Conservation (phyloP, 2,888 invertebrate species). For the Andricus curvator region DNA sequence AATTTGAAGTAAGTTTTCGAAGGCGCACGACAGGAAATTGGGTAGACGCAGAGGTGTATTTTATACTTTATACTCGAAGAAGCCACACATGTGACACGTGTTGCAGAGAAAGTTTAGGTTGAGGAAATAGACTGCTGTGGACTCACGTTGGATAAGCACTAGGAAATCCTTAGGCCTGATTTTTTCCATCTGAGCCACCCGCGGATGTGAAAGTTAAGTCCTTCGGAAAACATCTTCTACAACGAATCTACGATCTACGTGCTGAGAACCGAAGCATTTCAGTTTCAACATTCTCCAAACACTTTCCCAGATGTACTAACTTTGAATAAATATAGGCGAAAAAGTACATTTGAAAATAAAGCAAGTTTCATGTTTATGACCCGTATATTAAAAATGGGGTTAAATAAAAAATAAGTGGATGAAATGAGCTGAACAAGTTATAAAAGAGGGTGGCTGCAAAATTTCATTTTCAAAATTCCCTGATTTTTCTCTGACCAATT, state of each 20-base stretch:
- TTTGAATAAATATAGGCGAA: no score
- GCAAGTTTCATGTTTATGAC: background rate
- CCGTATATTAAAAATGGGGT: background rate
- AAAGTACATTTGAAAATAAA: no score
- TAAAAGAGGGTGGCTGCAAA: no score
- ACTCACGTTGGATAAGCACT: slow-evolving; percentile 36
- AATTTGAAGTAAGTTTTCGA: slow-evolving; percentile 37
- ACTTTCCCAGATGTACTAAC: background rate
- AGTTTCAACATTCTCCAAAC: slow-evolving; percentile 9
- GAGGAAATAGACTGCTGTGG: background rate
- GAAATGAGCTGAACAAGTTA: no score
- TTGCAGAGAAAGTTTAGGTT: slow-evolving; percentile 31
- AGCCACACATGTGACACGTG: slow-evolving; percentile 39
- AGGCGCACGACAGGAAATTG: slow-evolving; percentile 33
- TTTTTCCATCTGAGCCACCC: slow-evolving; percentile 20
- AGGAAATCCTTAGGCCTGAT: slow-evolving; percentile 29
- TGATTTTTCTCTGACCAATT: no score
- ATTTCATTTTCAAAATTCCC: no score
- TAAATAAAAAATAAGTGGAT: slow-evolving; percentile 18
- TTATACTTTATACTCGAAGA: slow-evolving; percentile 15
- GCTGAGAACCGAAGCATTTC: slow-evolving; percentile 34
- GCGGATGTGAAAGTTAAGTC: slow-evolving; percentile 33
- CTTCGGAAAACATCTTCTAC: slow-evolving; percentile 28
- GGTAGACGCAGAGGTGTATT: slow-evolving; percentile 24
- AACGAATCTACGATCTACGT: background rate